phyloP scores from a whole-genome alignment of 2,113 vertebrate genomes.

The Craseonycteris thonglongyai region DNA sequence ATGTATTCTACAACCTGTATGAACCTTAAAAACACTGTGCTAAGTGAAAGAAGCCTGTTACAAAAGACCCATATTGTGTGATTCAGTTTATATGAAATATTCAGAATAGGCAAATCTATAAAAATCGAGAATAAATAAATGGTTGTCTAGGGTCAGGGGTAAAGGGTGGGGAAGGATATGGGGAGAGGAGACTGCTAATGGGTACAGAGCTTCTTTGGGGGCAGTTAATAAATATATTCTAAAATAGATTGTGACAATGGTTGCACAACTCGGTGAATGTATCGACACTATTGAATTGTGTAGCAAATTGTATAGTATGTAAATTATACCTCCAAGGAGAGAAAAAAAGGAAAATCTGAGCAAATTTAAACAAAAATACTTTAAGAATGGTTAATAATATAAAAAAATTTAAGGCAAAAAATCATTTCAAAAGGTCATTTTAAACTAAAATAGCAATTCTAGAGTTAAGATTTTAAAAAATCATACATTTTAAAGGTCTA shows the following conservation, averaged over 20 bases:
- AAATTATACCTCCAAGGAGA: not conserved
- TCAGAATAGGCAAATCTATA: not conserved
- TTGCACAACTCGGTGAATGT: not conserved
- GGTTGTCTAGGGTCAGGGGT: not conserved
- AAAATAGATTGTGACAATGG: not conserved
- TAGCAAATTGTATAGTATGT: no score
- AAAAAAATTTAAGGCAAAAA: constrained; percentile 1
- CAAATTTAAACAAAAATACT: not conserved
- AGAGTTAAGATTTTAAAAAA: constrained; percentile 11
- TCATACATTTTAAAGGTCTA: not conserved
- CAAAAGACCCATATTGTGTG: not conserved
- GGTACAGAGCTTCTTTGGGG: rapidly evolving
- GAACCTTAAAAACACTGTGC: not conserved
- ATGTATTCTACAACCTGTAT: not conserved
- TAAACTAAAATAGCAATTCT: not conserved
- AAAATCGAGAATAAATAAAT: not conserved
- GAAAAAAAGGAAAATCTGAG: not conserved
- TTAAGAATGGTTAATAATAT: not conserved
- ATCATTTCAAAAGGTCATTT: not conserved
- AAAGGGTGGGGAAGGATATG: no score
- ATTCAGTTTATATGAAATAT: not conserved
- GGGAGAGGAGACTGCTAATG: rapidly evolving
- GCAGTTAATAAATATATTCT: not conserved
- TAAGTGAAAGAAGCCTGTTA: not conserved
- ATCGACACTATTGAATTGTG: not conserved